These are phyloP conservation scores for Sus cebifrons DNA, from an alignment of 2,797 vertebrate genomes.

Conservation along the genomic window DNA sequence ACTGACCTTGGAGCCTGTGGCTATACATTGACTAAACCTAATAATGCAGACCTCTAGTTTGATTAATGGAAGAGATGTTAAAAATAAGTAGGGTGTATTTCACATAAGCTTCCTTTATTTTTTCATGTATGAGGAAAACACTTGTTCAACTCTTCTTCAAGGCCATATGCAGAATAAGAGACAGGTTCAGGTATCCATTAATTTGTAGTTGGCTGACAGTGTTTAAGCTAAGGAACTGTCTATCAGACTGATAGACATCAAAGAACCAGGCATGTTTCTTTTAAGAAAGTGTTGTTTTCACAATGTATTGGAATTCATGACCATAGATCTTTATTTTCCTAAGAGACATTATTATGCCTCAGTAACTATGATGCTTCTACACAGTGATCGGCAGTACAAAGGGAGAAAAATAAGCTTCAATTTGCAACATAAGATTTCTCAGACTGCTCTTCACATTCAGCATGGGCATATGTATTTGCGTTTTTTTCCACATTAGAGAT, in stretches of 20 bases:
- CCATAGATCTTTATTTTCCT: neutral
- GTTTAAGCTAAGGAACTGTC: neutral
- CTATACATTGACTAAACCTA: neutral
- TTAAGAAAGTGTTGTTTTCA: neutral
- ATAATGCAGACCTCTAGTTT: neutral
- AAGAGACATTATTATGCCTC: neutral
- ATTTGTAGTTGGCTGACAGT: neutral
- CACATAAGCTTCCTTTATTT: neutral
- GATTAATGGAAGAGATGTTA: neutral
- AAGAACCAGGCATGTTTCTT: neutral
- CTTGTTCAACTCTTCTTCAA: constrained; percentile 30
- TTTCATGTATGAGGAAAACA: neutral
- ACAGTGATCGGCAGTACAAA: neutral
- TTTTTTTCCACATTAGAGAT: neutral
- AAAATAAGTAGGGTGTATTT: neutral
- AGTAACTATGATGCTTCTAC: neutral
- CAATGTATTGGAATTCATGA: neutral
- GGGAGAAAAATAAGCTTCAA: neutral
- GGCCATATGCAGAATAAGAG: neutral
- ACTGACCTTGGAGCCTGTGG: neutral
- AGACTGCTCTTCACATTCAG: neutral
- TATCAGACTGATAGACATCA: neutral
- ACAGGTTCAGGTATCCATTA: neutral
- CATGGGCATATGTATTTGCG: neutral
- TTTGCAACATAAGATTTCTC: neutral